Base-by-base conservation (phyloP, 2,888 invertebrate species). In the Nomada flava region DNA sequence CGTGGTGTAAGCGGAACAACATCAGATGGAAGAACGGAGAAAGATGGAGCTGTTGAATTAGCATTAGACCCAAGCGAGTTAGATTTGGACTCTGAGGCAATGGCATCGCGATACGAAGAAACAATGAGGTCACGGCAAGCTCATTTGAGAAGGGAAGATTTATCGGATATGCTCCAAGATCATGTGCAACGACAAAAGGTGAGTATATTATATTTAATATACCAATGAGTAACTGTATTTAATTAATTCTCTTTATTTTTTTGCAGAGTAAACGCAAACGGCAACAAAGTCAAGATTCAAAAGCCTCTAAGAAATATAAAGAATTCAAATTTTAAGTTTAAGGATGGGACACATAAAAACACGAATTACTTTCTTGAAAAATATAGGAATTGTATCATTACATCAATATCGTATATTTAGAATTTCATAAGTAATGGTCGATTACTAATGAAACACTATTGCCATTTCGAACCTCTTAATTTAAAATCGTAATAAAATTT, bases 91-190 rank as follows among this genome's bases (percentile, higher is more conserved):
- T 98, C 98, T 75, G 98, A 98, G 89, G 98, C 98, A 7, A 98
- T 99, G 97, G 98, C 98, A 57, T 98, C 97, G 76, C 95, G 99
- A 73, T 99, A 99, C 94, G 99, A 99, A 93, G 98, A 99, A 89
- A 98, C 99, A 86, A 96, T 99, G 95, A 95, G 98, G 18, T 99
- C 99, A 93, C 97, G 98, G 91, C 97, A 98, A 91, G 97, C 97
- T 70, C 96, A 97, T 91, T 95, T 98, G 73, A 97, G 97, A 91
- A 97, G 97, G 87, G 99, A 99, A 94, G 99, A 99, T 95, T 95
- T 99, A 60, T 98, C 98, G 36, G 99, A 99, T 93, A 99, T 99
- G 99, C 96, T 99, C 91, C 99, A 99, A 5, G 99, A 99, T 94
- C 99, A 99, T 93, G 98, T 98, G 59, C 98, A 99, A 20, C 96